Evolutionary conservation across 35 echinoderm and acorn worm species (phyloP), one percentile per base, ranked within the genome.

Genomic region (Chiridota heheva): DNA sequence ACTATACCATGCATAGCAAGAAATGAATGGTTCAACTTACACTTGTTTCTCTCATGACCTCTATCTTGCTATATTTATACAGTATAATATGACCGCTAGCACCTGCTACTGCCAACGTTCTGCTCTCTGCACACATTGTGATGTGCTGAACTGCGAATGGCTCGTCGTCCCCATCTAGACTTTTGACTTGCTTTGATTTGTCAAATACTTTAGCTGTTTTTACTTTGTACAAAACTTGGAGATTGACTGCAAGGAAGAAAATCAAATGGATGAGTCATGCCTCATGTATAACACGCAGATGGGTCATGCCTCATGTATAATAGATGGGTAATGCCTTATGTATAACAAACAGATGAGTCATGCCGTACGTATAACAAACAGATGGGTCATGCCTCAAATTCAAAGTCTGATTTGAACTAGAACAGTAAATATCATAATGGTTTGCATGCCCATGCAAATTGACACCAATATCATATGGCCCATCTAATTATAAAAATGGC

Each of bases 201-300:
- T 97, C 94, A 91, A 97, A 97, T 2, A 97, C 84, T 74, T 97
- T 97, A 18, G 94, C 84, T 17, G 94, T 97, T 62, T 97, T 97
- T 25, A 97, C 49, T 74, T 97, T 97, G 72, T 97, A 91, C 42
- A 97, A 84, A 25, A 97, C 89, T 85, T 97, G 94, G 32, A 97
- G 84, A 60, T 86, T 91, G 22, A 97, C 93, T 97, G 56, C 39
- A 20, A 38, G 40, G 49, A 59, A 69, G 27, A 69, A 1, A 74
- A 58, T 10, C 10, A 75, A 26, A 47, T 30, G 7, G 44, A 4
- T 12, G 3, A 76, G 24, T 60, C 58, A 29, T n/a, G n/a, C n/a
- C n/a, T n/a, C n/a, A n/a, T n/a, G n/a, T n/a, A n/a, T n/a, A n/a
- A n/a, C n/a, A n/a, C n/a, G n/a, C n/a, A n/a, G n/a, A n/a, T n/a